A percentile compares a stretch with the other conserved stretches of the same genome.
phyloP scores from a whole-genome alignment of 2,797 vertebrate genomes.

The Hydrophis major region DNA sequence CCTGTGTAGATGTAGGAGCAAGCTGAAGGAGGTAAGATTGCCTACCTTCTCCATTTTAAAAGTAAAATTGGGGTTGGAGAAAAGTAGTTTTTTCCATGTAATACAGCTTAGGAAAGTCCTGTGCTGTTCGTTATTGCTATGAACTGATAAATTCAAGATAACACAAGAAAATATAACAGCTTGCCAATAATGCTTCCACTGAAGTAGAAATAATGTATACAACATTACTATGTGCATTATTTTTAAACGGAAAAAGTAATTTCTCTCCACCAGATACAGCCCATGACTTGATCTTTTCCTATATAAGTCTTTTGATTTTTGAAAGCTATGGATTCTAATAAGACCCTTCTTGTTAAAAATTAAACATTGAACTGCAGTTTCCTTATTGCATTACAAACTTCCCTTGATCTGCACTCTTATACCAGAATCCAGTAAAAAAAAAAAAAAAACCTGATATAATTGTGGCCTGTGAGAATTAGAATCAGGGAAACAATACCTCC shows the following conservation, averaged over 20 bases:
- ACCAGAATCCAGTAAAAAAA: too few species aligned
- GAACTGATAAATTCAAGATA: background rate
- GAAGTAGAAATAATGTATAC: background rate
- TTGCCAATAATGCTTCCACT: background rate
- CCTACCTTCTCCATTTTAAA: background rate
- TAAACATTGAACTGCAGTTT: background rate
- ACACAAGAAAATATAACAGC: background rate
- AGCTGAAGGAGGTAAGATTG: background rate
- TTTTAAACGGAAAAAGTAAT: background rate
- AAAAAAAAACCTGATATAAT: background rate
- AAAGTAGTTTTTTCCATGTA: background rate
- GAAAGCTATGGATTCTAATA: background rate
- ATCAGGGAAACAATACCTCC: background rate
- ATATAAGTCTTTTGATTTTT: background rate
- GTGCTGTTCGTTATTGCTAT: background rate
- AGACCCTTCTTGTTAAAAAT: background rate
- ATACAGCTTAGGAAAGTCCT: background rate
- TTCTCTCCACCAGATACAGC: background rate
- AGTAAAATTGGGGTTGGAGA: background rate
- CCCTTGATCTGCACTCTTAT: background rate
- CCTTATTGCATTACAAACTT: background rate
- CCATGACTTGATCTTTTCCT: background rate
- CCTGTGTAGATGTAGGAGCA: background rate
- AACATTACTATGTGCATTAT: background rate
- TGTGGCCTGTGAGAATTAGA: background rate